Conservation (phyloP, 2,888 invertebrate species). For the Mechanitis mazaeus region DNA sequence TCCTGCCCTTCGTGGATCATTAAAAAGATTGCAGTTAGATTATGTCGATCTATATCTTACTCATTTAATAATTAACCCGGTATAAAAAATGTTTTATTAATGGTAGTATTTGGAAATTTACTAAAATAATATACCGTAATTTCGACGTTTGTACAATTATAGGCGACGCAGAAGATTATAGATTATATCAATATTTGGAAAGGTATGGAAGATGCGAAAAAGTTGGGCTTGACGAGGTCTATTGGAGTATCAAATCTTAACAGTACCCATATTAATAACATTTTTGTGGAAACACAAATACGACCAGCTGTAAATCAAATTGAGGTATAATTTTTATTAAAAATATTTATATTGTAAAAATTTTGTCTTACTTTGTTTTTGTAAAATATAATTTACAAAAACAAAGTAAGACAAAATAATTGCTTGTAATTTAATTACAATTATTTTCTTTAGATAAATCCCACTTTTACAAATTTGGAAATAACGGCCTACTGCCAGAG, state of each 20-base stretch:
- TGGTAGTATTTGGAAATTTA: too few species aligned
- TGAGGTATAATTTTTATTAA: constrained; percentile 7
- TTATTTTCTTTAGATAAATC: constrained; percentile 13
- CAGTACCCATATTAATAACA: constrained; percentile 12
- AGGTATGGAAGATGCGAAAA: constrained; percentile 17
- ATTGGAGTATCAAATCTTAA: constrained; percentile 21
- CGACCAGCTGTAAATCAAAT: constrained; percentile 19
- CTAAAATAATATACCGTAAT: too few species aligned
- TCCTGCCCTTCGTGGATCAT: constrained; percentile 27
- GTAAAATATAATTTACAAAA: too few species aligned
- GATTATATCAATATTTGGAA: constrained; percentile 14
- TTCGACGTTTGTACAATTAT: too few species aligned
- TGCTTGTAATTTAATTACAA: too few species aligned
- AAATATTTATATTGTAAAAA: too few species aligned
- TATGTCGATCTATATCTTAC: constrained; percentile 25
- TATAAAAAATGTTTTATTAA: not conserved
- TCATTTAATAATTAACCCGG: constrained; percentile 6
- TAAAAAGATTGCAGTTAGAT: constrained; percentile 6
- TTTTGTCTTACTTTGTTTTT: too few species aligned
- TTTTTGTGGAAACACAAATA: constrained; percentile 8
- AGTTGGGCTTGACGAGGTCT: constrained; percentile 11
- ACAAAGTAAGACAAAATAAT: too few species aligned
- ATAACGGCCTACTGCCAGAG: constrained; percentile 15
- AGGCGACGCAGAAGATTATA: not conserved
- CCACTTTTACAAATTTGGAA: constrained; percentile 16